phyloP scores from a whole-genome alignment of 2,113 vertebrate species.

The Regulus satrapa region DNA sequence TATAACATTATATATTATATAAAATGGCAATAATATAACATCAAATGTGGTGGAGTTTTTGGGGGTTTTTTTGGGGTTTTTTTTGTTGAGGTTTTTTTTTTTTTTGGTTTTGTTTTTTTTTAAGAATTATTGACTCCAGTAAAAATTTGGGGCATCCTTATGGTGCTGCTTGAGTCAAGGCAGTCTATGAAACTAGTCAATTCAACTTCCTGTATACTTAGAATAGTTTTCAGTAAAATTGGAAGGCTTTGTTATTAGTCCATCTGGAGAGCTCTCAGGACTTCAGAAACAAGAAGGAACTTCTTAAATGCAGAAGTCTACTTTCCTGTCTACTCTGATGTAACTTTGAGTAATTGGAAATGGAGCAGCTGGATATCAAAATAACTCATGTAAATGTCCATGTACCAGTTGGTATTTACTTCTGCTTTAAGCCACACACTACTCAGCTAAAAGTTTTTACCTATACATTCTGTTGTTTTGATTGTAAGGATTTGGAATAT shows the following conservation, averaged over 20 bases:
- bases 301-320: background rate
- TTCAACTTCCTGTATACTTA: background rate
- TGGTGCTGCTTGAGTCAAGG: background rate
- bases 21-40: too few relatives aligned
- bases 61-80: too few relatives aligned
- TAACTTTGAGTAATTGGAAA: background rate
- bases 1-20: too few relatives aligned
- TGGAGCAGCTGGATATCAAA: background rate
- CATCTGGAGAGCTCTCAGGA: background rate
- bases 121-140: fast-evolving
- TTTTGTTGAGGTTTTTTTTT: too few relatives aligned
- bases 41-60: too few relatives aligned
- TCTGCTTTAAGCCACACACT: background rate
- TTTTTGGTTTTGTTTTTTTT: too few relatives aligned
- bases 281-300: background rate
- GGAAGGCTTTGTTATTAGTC: background rate
- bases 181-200: background rate
- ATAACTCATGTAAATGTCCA: background rate
- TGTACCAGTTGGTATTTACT: background rate
- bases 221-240: background rate
- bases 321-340: background rate
- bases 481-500: background rate
- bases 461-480: constrained; percentile 32
- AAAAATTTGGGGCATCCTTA: background rate
- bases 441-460: background rate